Percentiles rank a stretch among this genome's conserved stretches.
phyloP scores from a whole-genome alignment of 2,888 invertebrate genomes.

The Euphydryas editha region DNA sequence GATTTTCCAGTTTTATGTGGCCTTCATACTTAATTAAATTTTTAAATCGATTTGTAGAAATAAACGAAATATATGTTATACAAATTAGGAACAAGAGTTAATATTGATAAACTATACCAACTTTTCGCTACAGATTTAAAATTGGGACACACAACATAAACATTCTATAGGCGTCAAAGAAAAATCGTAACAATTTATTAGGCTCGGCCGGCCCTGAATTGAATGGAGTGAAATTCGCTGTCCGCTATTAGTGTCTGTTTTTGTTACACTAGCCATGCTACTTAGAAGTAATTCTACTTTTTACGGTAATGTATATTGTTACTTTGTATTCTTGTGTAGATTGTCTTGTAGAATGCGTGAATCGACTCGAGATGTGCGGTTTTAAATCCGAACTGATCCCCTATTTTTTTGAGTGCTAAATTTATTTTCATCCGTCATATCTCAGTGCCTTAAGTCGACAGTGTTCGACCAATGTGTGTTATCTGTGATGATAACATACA shows the following conservation, averaged over 20 bases:
- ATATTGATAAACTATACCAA: not conserved
- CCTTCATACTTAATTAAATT: too few species aligned
- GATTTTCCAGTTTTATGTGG: too few species aligned
- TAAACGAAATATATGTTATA: too few species aligned
- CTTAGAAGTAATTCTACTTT: not conserved
- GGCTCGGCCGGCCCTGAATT: constrained; percentile 61
- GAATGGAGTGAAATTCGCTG: constrained; percentile 62
- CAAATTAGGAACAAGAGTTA: too few species aligned
- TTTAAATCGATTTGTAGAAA: too few species aligned
- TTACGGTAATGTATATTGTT: not conserved
- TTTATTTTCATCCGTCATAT: too few species aligned
- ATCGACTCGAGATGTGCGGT: too few species aligned
- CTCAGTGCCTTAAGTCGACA: too few species aligned
- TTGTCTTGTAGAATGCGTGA: not conserved
- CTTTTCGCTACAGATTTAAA: constrained; percentile 32
- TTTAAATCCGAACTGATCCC: too few species aligned
- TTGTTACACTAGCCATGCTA: constrained; percentile 36
- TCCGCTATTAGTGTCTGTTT: constrained; percentile 61
- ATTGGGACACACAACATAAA: constrained; percentile 55
- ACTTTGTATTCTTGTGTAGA: not conserved
- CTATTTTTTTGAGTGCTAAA: too few species aligned
- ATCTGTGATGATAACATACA: too few species aligned
- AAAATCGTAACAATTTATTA: constrained; percentile 79
- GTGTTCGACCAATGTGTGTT: too few species aligned
- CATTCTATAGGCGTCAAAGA: constrained; percentile 75